A percentile compares a stretch with the other conserved stretches of the same genome.
Conservation (phyloP, 2,797 vertebrate genomes). For the Brotula barbata region DNA sequence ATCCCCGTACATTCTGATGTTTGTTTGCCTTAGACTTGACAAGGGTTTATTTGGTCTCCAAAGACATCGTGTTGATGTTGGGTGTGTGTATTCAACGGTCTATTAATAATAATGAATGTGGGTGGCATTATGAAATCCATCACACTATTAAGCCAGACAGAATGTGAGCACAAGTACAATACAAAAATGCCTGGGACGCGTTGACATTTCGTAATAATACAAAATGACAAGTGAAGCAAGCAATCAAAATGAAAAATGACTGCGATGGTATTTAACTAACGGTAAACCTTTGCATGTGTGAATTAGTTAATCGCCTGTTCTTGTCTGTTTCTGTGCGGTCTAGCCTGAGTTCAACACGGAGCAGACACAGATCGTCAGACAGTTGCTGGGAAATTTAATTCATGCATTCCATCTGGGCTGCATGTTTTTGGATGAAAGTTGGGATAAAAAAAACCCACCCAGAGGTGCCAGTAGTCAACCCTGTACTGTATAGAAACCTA, state of each 20-base stretch:
- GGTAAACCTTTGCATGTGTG: constrained; percentile 44
- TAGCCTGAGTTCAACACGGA: constrained; percentile 42
- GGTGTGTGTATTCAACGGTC: constrained; percentile 29
- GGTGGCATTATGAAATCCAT: constrained; percentile 43
- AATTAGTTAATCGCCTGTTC: constrained; percentile 45
- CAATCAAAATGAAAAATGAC: constrained; percentile 43
- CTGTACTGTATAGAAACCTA: constrained; percentile 2
- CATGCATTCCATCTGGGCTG: constrained; percentile 31
- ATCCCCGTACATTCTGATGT: not conserved
- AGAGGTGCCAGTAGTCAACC: constrained; percentile 14
- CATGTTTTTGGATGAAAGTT: constrained; percentile 53
- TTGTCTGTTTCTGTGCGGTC: constrained; percentile 40
- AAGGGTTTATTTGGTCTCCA: constrained; percentile 16
- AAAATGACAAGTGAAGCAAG: constrained; percentile 48
- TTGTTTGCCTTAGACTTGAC: too few relatives aligned
- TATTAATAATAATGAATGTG: constrained; percentile 28
- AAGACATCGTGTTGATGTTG: constrained; percentile 21
- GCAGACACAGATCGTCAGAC: constrained; percentile 40
- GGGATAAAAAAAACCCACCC: constrained; percentile 33
- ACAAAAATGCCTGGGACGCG: constrained; percentile 33
- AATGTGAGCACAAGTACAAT: constrained; percentile 42
- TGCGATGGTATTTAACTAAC: constrained; percentile 40
- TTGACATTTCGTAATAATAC: constrained; percentile 51
- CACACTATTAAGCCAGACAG: constrained; percentile 37
- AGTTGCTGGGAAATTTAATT: constrained; percentile 36